Evolutionary conservation across 2,888 invertebrate genomes (phyloP), one percentile per base, ranked within the genome.

Genomic region (Rhamnusium bicolor): DNA sequence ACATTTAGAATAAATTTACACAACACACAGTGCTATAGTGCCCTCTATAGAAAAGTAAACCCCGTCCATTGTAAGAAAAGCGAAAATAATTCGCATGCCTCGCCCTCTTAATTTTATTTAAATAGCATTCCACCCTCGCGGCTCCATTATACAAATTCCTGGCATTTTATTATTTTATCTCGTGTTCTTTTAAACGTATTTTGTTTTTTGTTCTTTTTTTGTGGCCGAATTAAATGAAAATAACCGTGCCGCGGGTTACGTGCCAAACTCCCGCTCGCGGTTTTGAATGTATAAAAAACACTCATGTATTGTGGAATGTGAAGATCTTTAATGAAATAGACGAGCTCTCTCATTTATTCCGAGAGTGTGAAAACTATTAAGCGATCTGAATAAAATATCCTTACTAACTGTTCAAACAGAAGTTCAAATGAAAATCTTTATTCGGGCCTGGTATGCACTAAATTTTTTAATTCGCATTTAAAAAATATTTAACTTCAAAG

Each of bases 141-240:
- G 51, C 63, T 49, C 63, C 63, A 16, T 49, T 29, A 29, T 65
- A 51, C 29, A 51, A 51, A 65, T 65, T 65, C 63, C 63, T 19
- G 27, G 18, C 63, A 29, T 65, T 65, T 65, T 51, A 65, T 65
- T 65, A 65, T 65, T 65, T 65, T 65, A 65, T 65, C 63, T 51
- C 63, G 27, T 65, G 63, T 65, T 49, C 63, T 24, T 49, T 49
- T 46, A 10, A 27, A 7, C 47, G 61, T 19, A 47, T 27, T 62
- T 27, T 29, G 63, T 65, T 65, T 63, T 65, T 49, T 51, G 51
- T 49, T 51, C 27, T 29, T 29, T 63, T 65, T 56, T 12, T 14
- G 63, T 29, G 51, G 63, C 14, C 51, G 51, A 51, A 65, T 65
- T 49, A 65, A 65, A 65, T 29, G 63, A 65, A 65, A 65, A 65